Evolutionary conservation across 2,888 invertebrate species (phyloP).

Genomic region (Amphiduros pacificus): DNA sequence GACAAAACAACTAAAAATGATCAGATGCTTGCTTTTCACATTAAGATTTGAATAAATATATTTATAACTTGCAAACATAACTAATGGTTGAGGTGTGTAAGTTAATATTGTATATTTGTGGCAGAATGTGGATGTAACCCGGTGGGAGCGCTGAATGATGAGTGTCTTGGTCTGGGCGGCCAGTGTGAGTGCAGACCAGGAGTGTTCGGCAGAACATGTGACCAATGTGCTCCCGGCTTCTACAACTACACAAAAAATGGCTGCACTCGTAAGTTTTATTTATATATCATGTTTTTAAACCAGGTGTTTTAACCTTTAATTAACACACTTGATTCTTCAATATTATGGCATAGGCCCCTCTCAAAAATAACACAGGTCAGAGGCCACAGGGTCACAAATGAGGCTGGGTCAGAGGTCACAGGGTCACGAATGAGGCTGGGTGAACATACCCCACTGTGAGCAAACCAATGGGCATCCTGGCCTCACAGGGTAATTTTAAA

Average conservation of each 20-base stretch:
- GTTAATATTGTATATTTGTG: conserved; percentile 22
- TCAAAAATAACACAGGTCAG: too few species aligned
- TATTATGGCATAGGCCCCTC: too few species aligned
- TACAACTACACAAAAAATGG: conserved; percentile 78
- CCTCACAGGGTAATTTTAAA: too few species aligned
- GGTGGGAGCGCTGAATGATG: conserved; percentile 86
- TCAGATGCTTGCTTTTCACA: background rate
- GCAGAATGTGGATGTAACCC: conserved; percentile 91
- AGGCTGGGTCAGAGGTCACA: too few species aligned
- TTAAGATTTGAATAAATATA: background rate
- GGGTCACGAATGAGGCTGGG: too few species aligned
- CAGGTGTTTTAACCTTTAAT: too few species aligned
- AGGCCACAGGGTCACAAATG: too few species aligned
- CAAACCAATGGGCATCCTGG: too few species aligned
- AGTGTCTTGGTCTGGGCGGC: conserved; percentile 56
- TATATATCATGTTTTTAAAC: too few species aligned
- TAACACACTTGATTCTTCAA: too few species aligned
- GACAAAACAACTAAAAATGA: background rate
- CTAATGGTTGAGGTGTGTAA: background rate
- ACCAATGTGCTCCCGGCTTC: conserved; percentile 55
- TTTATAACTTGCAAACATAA: background rate
- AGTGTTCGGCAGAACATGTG: conserved; percentile 57
- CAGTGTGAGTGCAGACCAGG: conserved; percentile 57
- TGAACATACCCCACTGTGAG: too few species aligned
- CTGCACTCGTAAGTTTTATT: conserved; percentile 66